Conservation (phyloP, 1,140 invertebrate genomes). For the Aphelinus atriplicis region DNA sequence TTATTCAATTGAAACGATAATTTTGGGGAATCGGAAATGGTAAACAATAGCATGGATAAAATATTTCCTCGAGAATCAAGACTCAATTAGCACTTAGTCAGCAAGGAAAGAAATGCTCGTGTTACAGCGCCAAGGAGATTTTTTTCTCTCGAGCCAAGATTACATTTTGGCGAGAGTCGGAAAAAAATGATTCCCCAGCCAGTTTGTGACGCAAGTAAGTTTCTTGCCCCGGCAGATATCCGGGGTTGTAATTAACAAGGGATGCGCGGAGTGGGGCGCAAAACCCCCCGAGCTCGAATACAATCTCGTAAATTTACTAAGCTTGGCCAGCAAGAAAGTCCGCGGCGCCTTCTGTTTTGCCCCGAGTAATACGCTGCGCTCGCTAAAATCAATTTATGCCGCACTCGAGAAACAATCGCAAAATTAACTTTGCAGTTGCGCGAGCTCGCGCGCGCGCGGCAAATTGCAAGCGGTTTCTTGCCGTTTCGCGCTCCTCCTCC, state of each 20-base stretch:
- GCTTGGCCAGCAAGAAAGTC: slow-evolving; percentile 49
- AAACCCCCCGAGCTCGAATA: slow-evolving; percentile 43
- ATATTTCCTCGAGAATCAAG: no score
- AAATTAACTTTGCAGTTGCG: slow-evolving; percentile 35
- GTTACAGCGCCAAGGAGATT: not conserved
- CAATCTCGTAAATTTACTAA: slow-evolving; percentile 57
- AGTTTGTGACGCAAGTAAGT: not conserved
- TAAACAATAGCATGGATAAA: no score
- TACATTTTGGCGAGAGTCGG: not conserved
- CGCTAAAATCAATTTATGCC: slow-evolving; percentile 51
- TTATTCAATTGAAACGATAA: no score
- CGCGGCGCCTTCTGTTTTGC: slow-evolving; percentile 47
- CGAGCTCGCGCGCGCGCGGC: not conserved
- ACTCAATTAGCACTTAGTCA: no score
- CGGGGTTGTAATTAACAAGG: slow-evolving; percentile 49
- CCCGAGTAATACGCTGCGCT: slow-evolving; percentile 46
- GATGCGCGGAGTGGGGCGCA: slow-evolving; percentile 35
- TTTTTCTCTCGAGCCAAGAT: not conserved
- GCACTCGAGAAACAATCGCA: slow-evolving; percentile 5
- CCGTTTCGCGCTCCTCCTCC: no score
- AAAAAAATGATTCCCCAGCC: not conserved
- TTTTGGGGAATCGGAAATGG: no score
- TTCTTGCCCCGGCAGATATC: not conserved
- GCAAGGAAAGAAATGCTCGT: no score
- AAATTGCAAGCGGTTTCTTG: no score